A percentile compares a stretch with the other conserved stretches of the same genome.
Conservation (phyloP, 2,113 vertebrate species). For the Actenoides lindsayi region DNA sequence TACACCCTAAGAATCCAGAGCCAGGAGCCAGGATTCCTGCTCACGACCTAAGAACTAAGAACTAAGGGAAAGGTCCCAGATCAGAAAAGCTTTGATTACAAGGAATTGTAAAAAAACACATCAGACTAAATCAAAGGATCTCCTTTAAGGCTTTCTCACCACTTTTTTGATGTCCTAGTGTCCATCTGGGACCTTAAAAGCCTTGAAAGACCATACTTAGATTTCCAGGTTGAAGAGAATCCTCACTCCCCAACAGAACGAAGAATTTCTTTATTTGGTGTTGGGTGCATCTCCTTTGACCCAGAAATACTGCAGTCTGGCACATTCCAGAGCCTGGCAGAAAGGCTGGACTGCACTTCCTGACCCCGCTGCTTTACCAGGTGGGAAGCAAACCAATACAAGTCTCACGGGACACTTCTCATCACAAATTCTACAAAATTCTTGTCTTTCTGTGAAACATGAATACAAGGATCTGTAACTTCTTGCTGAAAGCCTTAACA, state of each 20-base stretch:
- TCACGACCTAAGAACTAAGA: neutral
- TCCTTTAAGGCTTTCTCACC: neutral
- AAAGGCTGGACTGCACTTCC: neutral
- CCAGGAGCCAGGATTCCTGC: neutral
- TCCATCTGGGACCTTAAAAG: neutral
- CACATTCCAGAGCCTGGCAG: neutral
- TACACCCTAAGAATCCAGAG: neutral
- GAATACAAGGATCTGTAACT: neutral
- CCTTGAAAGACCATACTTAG: neutral
- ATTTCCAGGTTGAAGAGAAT: neutral
- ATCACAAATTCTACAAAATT: neutral
- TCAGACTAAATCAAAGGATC: neutral
- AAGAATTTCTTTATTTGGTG: neutral
- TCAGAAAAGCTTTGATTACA: neutral
- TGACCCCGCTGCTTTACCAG: neutral
- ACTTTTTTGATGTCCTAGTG: neutral
- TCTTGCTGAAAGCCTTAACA: neutral
- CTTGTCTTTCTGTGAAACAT: neutral
- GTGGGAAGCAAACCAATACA: neutral
- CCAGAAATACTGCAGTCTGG: neutral
- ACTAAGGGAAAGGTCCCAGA: neutral
- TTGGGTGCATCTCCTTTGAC: neutral
- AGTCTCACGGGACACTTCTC: neutral
- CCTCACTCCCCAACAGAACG: neutral
- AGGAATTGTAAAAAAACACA: neutral